phyloP scores from a whole-genome alignment of 2,797 vertebrate species.

The Iguana delicatissima region DNA sequence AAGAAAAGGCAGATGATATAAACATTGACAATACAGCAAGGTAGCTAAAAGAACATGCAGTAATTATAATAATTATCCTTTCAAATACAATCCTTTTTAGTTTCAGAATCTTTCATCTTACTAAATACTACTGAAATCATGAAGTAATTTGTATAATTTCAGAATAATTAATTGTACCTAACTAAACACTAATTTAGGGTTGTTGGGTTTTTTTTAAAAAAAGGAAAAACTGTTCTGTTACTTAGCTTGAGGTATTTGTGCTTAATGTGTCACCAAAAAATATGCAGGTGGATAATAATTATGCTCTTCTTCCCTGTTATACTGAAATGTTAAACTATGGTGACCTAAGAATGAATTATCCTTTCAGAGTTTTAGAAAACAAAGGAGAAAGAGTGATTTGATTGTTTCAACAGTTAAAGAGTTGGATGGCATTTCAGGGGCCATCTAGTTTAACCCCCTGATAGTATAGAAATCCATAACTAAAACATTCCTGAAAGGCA shows the following conservation, averaged over 20 bases:
- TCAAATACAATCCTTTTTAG: not conserved
- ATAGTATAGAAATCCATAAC: too few relatives aligned
- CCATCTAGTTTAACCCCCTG: too few relatives aligned
- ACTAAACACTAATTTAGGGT: not conserved
- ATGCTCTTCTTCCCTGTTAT: not conserved
- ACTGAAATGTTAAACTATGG: not conserved
- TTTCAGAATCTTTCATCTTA: slow-evolving; percentile 4
- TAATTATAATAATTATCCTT: slow-evolving; percentile 9
- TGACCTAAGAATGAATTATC: slow-evolving; percentile 7
- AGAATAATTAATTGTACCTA: not conserved
- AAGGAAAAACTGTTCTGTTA: slow-evolving; percentile 6
- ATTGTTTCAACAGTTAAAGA: not conserved
- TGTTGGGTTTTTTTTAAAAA: not conserved
- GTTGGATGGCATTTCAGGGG: too few relatives aligned
- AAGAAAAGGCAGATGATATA: not conserved
- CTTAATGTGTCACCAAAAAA: slow-evolving; percentile 37
- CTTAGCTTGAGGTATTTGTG: not conserved
- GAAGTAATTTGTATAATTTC: slow-evolving; percentile 26
- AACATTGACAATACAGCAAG: not conserved
- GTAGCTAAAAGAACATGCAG: slow-evolving; percentile 28
- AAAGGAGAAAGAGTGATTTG: not conserved
- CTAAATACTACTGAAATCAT: not conserved
- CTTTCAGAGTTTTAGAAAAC: slow-evolving; percentile 9
- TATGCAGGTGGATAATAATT: not conserved
- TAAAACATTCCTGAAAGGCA: too few relatives aligned